Percentiles rank a stretch among this genome's conserved stretches.
These are phyloP conservation scores for Melanotaenia maccullochi DNA, from an alignment of 2,797 vertebrate genomes.

Conservation along the genomic window DNA sequence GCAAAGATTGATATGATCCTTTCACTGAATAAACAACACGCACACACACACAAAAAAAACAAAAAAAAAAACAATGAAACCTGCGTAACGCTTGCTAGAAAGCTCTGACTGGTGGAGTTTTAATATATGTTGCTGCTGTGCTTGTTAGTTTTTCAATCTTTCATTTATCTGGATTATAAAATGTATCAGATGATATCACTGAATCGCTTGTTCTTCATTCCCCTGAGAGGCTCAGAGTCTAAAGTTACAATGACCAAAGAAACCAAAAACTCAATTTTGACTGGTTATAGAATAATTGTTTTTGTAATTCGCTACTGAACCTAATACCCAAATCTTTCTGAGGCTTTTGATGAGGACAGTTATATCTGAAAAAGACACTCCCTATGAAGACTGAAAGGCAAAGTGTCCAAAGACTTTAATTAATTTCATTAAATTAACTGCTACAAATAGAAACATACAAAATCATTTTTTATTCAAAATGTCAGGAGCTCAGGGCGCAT, in stretches of 20 bases:
- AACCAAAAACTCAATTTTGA: conserved; percentile 14
- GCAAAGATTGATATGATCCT: not conserved
- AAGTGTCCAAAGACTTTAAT: conserved; percentile 13
- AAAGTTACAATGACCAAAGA: conserved; percentile 1
- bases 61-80: not conserved
- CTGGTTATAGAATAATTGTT: conserved; percentile 4
- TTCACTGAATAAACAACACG: not conserved
- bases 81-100: not conserved
- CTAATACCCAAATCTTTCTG: conserved; percentile 3
- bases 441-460: conserved; percentile 52
- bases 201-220: not conserved
- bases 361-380: conserved; percentile 17
- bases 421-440: conserved; percentile 31
- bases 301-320: conserved; percentile 16
- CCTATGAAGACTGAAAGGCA: conserved; percentile 21
- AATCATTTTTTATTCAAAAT: conserved; percentile 47
- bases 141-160: not conserved
- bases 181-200: not conserved
- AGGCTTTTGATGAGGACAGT: conserved; percentile 6
- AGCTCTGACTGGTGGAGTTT: not conserved
- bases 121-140: not conserved
- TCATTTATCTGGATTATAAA: conserved; percentile 3
- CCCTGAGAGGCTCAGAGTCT: not conserved
- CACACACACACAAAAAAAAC: no score
- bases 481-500: conserved; percentile 49